Conservation (phyloP, 2,888 invertebrate species). For the Heliconius hortense region DNA sequence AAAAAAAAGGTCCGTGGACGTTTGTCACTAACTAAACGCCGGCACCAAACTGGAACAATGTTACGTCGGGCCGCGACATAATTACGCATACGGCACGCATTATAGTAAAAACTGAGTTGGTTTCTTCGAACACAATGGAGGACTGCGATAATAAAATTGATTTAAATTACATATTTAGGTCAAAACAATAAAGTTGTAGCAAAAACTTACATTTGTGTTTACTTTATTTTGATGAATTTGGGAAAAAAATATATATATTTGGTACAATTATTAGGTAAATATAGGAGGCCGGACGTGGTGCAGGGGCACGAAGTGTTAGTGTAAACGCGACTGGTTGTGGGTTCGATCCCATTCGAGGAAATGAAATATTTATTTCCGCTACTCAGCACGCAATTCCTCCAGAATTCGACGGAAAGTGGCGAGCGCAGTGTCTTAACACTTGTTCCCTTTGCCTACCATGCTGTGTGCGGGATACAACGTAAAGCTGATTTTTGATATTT, state of each 20-base stretch:
- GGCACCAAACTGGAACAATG: conserved; percentile 31
- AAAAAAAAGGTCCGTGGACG: not conserved
- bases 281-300: no score
- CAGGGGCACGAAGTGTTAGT: no score
- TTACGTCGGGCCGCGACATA: conserved; percentile 16
- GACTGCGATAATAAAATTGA: conserved; percentile 42
- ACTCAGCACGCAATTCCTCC: no score
- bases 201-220: not conserved
- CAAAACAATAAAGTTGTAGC: not conserved
- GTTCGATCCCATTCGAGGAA: no score
- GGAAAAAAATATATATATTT: not conserved
- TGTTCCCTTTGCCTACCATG: no score
- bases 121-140: conserved; percentile 30
- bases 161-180: conserved; percentile 4
- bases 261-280: not conserved
- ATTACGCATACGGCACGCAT: conserved; percentile 28
- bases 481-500: no score
- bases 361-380: no score
- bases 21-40: conserved; percentile 18
- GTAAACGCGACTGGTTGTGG: no score
- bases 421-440: no score
- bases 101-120: conserved; percentile 26
- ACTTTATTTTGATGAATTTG: not conserved
- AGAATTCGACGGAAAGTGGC: no score
- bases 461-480: no score